phyloP scores from a whole-genome alignment of 2,113 vertebrate genomes.

The Petromus typicus region DNA sequence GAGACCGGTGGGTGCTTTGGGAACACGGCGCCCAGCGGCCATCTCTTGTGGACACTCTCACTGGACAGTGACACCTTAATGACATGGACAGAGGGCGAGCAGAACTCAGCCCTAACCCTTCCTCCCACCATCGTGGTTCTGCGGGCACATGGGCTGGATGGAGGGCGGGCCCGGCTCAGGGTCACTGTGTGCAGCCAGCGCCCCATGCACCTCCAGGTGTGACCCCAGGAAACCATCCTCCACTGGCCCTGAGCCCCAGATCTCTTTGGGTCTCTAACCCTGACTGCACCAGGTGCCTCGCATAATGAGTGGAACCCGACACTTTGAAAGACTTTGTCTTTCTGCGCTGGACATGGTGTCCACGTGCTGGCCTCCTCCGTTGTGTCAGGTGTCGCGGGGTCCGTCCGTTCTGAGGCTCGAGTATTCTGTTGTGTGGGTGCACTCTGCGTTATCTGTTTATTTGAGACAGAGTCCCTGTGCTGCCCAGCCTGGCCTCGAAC shows the following conservation, averaged over 20 bases:
- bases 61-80: too few relatives aligned
- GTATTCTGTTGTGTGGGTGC: background rate
- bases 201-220: background rate
- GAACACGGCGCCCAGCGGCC: too few relatives aligned
- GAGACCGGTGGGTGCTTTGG: too few relatives aligned
- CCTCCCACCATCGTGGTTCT: background rate
- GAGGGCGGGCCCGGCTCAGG: too few relatives aligned
- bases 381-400: background rate
- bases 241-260: background rate
- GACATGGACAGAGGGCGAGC: too few relatives aligned
- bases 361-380: background rate
- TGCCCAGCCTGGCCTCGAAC: background rate
- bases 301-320: accelerated
- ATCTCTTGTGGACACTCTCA: too few relatives aligned
- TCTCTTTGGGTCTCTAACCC: background rate
- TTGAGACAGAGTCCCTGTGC: background rate
- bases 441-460: background rate
- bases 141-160: background rate
- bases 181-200: background rate
- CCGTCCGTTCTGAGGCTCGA: background rate
- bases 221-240: background rate
- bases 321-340: background rate
- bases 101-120: too few relatives aligned
- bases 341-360: background rate
- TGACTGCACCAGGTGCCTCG: background rate